These are phyloP conservation scores for human DNA, from an alignment of 2,113 vertebrate genomes.

Conservation along the genomic window DNA sequence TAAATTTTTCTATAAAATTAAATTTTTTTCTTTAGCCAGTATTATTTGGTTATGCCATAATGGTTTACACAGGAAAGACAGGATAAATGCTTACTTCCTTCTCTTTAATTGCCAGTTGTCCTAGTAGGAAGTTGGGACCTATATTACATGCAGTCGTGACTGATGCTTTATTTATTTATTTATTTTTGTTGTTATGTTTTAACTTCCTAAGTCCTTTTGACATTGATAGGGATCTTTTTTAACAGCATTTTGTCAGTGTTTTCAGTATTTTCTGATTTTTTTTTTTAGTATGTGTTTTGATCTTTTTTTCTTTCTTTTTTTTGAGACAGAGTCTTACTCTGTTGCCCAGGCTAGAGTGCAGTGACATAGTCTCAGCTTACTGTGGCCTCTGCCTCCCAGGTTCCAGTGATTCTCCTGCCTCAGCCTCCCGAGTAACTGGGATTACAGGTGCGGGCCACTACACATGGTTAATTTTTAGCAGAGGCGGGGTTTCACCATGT, in stretches of 20 bases:
- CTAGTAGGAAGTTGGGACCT: background rate
- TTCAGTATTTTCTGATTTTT: background rate
- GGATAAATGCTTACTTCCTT: background rate
- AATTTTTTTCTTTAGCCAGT: background rate
- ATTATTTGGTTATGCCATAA: constrained; percentile 8
- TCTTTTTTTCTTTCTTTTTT: background rate
- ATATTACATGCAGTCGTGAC: background rate
- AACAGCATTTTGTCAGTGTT: constrained; percentile 20
- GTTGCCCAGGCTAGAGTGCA: too few species aligned
- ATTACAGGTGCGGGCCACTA: too few species aligned
- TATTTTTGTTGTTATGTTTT: constrained; percentile 18
- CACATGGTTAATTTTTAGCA: too few species aligned
- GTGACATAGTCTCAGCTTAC: too few species aligned
- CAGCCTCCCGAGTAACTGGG: too few species aligned
- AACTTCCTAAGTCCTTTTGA: constrained; percentile 31
- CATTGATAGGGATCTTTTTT: background rate
- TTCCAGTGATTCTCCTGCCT: too few species aligned
- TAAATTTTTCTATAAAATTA: constrained; percentile 29
- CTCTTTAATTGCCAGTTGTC: background rate
- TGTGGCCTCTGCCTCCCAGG: too few species aligned
- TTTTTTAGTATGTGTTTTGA: background rate
- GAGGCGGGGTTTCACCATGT: too few species aligned
- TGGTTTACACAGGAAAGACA: background rate
- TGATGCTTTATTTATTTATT: background rate
- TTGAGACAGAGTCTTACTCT: background rate